Base-by-base conservation (phyloP, 2,888 invertebrate species). In the Brachyptera putata region DNA sequence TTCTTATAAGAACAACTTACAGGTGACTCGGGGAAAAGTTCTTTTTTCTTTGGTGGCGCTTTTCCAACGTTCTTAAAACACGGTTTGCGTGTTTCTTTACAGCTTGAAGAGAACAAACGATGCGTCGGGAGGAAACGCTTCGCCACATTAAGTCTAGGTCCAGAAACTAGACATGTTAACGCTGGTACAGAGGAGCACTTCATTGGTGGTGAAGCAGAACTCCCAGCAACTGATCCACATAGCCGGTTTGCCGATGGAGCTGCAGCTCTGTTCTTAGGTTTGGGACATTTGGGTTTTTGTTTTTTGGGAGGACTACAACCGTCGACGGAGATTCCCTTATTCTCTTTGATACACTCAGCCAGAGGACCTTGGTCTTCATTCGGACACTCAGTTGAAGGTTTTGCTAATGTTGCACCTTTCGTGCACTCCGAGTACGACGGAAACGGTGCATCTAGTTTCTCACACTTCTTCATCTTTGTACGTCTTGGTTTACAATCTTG, bases 361-460 rank as follows among this genome's bases (percentile, higher is more conserved):
- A 36, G 36, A 11, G 37, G 34, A 3, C 34, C 36, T 9, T 18
- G 34, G 37, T 21, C 18, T 21, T 30, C 18, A 2, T 11, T 14
- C 4, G 16, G 53, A 13, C 53, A 53, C 36, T 53, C 53, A 16
- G 53, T 53, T 34, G 18, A 16, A 11, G 21, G 16, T 3, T 18
- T 3, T 3, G 34, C 11, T 5, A 36, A 36, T n/a, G 36, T 16
- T 9, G 37, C 21, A 22, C 34, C 36, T 24, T 53, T 53, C 1
- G 24, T 11, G 18, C 53, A 53, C 13, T 53, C 53, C 13, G 53
- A 53, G 22, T 53, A 53, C 34, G 53, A 53, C n/a, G 53, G 34
- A 9, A 53, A 36, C 3, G 53, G 53, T 34, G 53, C 21, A 21
- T 53, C 53, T 18, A 53, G 37, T 36, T 53, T 53, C 13, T 34